Evolutionary conservation across 2,797 vertebrate species (phyloP).

Genomic region (Apogon talboti): DNA sequence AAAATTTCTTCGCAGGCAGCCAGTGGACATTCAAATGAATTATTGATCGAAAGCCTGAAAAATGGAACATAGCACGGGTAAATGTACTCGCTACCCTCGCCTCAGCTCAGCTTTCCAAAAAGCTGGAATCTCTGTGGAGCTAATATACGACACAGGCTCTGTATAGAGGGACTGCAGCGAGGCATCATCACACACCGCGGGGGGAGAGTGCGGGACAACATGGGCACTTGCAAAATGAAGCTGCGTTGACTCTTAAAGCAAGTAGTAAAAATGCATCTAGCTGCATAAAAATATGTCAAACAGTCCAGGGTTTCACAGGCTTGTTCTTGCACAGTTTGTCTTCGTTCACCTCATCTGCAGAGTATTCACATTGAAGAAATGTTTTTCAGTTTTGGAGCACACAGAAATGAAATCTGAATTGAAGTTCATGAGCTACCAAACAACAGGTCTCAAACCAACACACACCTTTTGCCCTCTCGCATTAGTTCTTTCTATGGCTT

Average conservation of each 20-base stretch:
- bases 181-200: background rate
- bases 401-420: conserved; percentile 20
- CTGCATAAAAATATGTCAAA: conserved; percentile 57
- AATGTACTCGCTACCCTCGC: conserved; percentile 64
- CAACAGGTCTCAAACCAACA: conserved; percentile 32
- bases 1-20: conserved; percentile 36
- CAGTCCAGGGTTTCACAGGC: conserved; percentile 52
- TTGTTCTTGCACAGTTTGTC: conserved; percentile 53
- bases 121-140: conserved; percentile 44
- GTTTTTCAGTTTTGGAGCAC: conserved; percentile 21
- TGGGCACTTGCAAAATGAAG: conserved; percentile 47
- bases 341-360: conserved; percentile 46
- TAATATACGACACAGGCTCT: conserved; percentile 34
- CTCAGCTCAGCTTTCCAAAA: conserved; percentile 38
- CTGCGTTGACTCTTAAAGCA: conserved; percentile 36
- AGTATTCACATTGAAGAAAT: conserved; percentile 55
- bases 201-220: conserved; percentile 12
- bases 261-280: conserved; percentile 40
- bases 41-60: conserved; percentile 68
- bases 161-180: conserved; percentile 17
- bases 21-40: conserved; percentile 70
- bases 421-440: conserved; percentile 44
- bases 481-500: conserved; percentile 82
- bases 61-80: conserved; percentile 51
- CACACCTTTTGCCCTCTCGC: conserved; percentile 29